A percentile compares a stretch with the other conserved stretches of the same genome.
phyloP scores from a whole-genome alignment of 2,113 vertebrate species.

The Zeus faber region DNA sequence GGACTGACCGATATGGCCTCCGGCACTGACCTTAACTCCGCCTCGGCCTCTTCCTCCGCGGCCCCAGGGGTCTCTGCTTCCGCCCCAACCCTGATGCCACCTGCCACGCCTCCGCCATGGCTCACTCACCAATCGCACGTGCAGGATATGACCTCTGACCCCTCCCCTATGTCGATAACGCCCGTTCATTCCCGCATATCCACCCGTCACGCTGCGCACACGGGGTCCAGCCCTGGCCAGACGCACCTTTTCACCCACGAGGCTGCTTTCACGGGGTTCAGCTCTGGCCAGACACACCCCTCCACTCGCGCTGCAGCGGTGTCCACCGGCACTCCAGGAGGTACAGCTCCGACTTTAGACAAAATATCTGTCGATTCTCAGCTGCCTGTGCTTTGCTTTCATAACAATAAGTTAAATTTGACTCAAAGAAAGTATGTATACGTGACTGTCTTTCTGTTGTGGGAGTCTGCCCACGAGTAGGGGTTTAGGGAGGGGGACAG shows the following conservation, averaged over 20 bases:
- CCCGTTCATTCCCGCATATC: conserved; percentile 39
- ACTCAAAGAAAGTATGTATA: not conserved
- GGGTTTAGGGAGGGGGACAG: no score
- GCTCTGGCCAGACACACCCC: conserved; percentile 1
- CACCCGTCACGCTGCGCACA: conserved; percentile 39
- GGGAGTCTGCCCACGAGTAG: not conserved
- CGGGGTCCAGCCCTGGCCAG: conserved; percentile 8
- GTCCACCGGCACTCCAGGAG: conserved; percentile 50
- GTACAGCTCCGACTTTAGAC: conserved; percentile 14
- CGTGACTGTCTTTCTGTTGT: not conserved
- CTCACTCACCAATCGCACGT: conserved; percentile 43
- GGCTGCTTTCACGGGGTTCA: conserved; percentile 28
- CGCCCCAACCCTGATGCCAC: conserved; percentile 25
- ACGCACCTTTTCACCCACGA: conserved; percentile 39
- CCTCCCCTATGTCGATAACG: conserved; percentile 35
- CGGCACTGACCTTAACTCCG: conserved; percentile 7
- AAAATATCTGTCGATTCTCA: no score
- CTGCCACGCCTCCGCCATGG: conserved; percentile 57
- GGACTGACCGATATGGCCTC: not conserved
- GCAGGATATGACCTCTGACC: conserved; percentile 27
- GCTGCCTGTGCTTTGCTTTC: no score
- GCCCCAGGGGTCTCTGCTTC: not conserved
- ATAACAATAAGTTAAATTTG: no score
- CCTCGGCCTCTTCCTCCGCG: no score
- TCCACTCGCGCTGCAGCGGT: conserved; percentile 40